Evolutionary conservation across 2,888 invertebrate species (phyloP).

Genomic region (Cheilosia scutellata): DNA sequence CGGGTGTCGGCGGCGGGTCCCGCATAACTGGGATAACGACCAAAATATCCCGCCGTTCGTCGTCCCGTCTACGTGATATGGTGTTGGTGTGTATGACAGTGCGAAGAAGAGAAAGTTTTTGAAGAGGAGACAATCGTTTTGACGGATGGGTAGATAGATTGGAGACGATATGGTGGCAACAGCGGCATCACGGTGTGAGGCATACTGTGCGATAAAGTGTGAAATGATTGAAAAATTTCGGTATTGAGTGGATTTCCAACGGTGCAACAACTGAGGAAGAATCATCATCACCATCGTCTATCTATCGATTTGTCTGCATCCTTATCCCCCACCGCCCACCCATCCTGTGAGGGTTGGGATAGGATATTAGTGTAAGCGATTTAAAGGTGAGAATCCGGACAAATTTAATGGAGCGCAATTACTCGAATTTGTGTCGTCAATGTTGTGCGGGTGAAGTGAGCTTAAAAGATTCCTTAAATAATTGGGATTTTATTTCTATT

Average conservation of each 20-base stretch:
- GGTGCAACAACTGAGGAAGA: slow-evolving; percentile 61
- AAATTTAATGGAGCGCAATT: slow-evolving; percentile 72
- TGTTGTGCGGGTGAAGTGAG: slow-evolving; percentile 16
- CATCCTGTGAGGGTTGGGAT: not conserved
- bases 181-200: not conserved
- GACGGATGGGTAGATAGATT: slow-evolving; percentile 73
- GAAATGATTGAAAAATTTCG: slow-evolving; percentile 74
- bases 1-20: slow-evolving; percentile 12
- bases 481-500: slow-evolving; percentile 69
- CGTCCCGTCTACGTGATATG: not conserved
- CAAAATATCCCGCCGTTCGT: slow-evolving; percentile 59
- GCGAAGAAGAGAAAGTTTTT: slow-evolving; percentile 70
- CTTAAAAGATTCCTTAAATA: slow-evolving; percentile 67
- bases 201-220: slow-evolving; percentile 63
- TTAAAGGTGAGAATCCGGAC: slow-evolving; percentile 64
- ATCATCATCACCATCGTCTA: slow-evolving; percentile 54
- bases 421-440: slow-evolving; percentile 40
- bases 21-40: slow-evolving; percentile 72
- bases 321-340: not conserved
- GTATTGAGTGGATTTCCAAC: slow-evolving; percentile 73
- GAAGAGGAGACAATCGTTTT: slow-evolving; percentile 74
- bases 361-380: slow-evolving; percentile 47
- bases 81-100: slow-evolving; percentile 28
- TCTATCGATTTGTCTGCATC: slow-evolving; percentile 65
- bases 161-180: slow-evolving; percentile 40